These are phyloP conservation scores for Strix occidentalis DNA, from an alignment of 2,797 vertebrate species.

Conservation along the genomic window DNA sequence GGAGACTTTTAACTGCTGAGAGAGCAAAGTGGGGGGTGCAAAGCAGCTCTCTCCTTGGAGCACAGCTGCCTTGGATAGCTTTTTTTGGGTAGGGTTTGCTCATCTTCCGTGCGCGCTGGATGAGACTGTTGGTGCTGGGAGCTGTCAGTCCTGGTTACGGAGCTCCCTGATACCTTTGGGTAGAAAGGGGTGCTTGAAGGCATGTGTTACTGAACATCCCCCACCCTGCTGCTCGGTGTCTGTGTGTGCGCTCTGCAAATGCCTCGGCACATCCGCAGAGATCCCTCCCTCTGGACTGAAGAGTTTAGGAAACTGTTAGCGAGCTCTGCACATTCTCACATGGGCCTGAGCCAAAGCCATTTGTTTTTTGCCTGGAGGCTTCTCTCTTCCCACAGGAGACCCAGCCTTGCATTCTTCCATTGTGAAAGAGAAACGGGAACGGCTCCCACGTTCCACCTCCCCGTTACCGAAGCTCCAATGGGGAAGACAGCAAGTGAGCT, in stretches of 20 bases:
- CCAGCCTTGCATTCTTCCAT: not conserved
- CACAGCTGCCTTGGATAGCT: not conserved
- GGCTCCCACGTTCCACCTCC: not conserved
- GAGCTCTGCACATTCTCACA: slow-evolving; percentile 19
- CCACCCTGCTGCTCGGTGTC: not conserved
- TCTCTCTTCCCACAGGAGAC: not conserved
- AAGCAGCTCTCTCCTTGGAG: not conserved
- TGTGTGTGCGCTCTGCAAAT: not conserved
- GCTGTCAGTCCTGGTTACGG: not conserved
- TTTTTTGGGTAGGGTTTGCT: not conserved
- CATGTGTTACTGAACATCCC: accelerated
- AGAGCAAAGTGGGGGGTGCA: not conserved
- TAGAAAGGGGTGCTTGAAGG: not conserved
- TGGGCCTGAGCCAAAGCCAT: slow-evolving; percentile 34
- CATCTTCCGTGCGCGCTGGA: accelerated
- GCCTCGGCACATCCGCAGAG: not conserved
- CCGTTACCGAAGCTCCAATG: not conserved
- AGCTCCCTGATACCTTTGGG: not conserved
- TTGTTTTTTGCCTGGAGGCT: slow-evolving; percentile 30
- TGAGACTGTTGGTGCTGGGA: not conserved
- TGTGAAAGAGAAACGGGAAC: not conserved
- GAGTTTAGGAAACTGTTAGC: slow-evolving; percentile 49
- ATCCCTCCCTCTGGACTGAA: not conserved
- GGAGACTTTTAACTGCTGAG: not conserved
- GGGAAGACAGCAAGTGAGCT: not conserved